Base-by-base conservation (phyloP, 2,797 vertebrate genomes). In the Silurus lanzhouensis region DNA sequence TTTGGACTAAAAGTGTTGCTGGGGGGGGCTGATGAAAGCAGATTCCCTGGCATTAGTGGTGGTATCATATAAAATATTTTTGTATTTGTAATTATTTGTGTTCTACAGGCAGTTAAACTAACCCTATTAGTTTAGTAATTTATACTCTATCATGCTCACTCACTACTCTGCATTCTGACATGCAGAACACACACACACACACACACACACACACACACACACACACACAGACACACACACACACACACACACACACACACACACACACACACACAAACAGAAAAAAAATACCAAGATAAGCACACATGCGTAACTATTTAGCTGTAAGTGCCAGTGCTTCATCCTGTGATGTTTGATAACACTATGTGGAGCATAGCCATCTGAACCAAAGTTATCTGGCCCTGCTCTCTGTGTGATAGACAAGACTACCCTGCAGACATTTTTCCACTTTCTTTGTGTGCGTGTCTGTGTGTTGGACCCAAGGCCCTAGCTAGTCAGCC, bases 361-460 rank as follows among this genome's bases (percentile, higher is more conserved):
- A 90, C 90, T 91, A 92, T 90, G 92, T 91, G 92, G 87, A 90
- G 89, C 89, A 88, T 87, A 87, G 88, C 87, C 89, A 89, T 93
- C 94, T 89, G 89, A 89, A 88, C 86, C 91, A 92, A 94, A 95
- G 93, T 93, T 95, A 94, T 94, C 93, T 93, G 85, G 84, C 90
- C 85, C 80, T 89, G 90, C 92, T 93, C 91, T 91, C 85, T 79
- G 81, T 86, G 91, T 94, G 93, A 95, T 93, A 95, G 93, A 92
- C 92, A 91, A 87, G 85, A 88, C 87, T 92, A 92, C 94, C 95
- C 94, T 94, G 91, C 91, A 92, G 95, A 93, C 83, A 88, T 83
- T 85, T 84, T 76, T 83, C 52, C 38, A 31, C 72, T 77, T 25
- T 60, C 22, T 58, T 8, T 87, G 67, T 83, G 68, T 82, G 82